These are phyloP conservation scores for Helicoverpa zea DNA, from an alignment of 1,140 invertebrate species.

Conservation along the genomic window DNA sequence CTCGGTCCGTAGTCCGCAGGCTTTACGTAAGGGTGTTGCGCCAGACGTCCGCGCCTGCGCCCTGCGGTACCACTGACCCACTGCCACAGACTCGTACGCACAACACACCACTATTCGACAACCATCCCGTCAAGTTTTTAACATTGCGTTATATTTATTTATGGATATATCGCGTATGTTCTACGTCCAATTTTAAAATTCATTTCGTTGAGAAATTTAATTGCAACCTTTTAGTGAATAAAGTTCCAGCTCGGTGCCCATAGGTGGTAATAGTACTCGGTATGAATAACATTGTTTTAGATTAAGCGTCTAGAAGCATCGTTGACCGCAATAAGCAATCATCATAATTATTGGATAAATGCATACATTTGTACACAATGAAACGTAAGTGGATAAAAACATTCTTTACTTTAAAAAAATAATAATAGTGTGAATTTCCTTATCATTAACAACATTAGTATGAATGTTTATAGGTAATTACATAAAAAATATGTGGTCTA, in stretches of 20 bases:
- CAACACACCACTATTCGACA: constrained; percentile 67
- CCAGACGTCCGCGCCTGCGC: constrained; percentile 73
- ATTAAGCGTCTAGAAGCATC: constrained; percentile 4
- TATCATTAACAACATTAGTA: neutral
- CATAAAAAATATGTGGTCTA: no score
- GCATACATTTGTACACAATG: neutral
- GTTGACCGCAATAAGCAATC: constrained; percentile 9
- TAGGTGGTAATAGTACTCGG: constrained; percentile 2
- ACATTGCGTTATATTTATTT: constrained; percentile 68
- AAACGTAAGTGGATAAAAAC: neutral
- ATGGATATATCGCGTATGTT: constrained; percentile 33
- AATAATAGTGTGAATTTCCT: neutral
- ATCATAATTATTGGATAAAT: constrained; percentile 14
- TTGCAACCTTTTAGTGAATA: constrained; percentile 11
- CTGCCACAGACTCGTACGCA: constrained; percentile 71
- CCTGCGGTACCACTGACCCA: constrained; percentile 83
- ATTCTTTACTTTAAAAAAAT: neutral
- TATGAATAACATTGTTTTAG: constrained; percentile 4
- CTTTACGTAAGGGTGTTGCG: constrained; percentile 84
- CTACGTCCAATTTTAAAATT: constrained; percentile 18
- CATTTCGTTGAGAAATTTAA: constrained; percentile 10
- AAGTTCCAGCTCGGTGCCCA: constrained; percentile 17
- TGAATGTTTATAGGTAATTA: no score
- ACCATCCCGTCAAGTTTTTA: constrained; percentile 75
- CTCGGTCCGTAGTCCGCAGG: constrained; percentile 62